phyloP scores from a whole-genome alignment of 2,113 vertebrate genomes.

The Chunga burmeisteri region DNA sequence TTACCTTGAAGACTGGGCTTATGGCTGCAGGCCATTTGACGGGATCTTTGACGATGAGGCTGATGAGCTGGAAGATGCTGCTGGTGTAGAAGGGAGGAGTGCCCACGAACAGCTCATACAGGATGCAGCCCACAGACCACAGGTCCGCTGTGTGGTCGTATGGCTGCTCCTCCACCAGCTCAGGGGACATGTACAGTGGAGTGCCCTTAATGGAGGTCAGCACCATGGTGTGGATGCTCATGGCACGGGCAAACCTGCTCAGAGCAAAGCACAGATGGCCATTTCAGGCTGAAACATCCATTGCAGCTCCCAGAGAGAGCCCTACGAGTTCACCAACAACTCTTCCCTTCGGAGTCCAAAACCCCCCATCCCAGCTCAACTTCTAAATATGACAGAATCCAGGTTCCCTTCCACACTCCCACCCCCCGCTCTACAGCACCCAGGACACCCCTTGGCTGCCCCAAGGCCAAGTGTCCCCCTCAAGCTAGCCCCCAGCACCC shows the following conservation, averaged over 20 bases:
- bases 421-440: neutral
- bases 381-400: neutral
- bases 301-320: neutral
- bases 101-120: conserved; percentile 93
- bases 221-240: conserved; percentile 94
- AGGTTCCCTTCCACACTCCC: neutral
- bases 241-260: conserved; percentile 91
- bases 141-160: conserved; percentile 95
- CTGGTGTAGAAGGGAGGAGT: conserved; percentile 94
- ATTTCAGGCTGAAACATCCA: neutral
- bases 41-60: conserved; percentile 86
- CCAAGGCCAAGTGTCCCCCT: conserved; percentile 67
- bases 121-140: conserved; percentile 95
- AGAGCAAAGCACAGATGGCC: neutral
- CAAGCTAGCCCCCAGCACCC: neutral
- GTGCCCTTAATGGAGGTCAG: conserved; percentile 97
- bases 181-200: conserved; percentile 96
- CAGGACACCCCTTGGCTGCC: conserved; percentile 50
- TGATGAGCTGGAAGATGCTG: conserved; percentile 93
- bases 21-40: conserved; percentile 89
- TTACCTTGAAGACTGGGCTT: conserved; percentile 87
- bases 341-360: neutral
- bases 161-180: conserved; percentile 91
- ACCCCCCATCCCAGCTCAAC: neutral
- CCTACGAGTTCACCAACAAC: neutral